Conservation (phyloP, 64 coral and sea anemone species). For the Montipora cactus region DNA sequence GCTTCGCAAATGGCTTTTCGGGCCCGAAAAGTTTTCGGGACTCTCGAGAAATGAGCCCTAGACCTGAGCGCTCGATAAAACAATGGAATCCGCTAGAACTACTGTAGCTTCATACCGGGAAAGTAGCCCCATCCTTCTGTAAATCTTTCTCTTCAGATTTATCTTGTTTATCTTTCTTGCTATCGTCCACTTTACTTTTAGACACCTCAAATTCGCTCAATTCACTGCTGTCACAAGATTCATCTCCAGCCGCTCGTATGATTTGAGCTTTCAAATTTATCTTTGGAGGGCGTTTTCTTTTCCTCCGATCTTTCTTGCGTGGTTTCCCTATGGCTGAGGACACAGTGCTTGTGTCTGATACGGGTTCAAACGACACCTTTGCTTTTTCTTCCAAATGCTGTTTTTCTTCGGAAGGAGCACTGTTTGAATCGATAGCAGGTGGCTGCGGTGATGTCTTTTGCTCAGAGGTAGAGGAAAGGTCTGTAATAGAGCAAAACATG, state of each 20-base stretch:
- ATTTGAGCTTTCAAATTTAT: conserved; percentile 43
- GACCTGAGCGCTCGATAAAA: background rate
- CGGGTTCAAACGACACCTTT: background rate
- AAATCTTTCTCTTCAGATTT: background rate
- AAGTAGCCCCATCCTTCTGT: conserved; percentile 18
- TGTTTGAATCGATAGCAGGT: no score
- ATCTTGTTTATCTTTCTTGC: background rate
- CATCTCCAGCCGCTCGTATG: conserved; percentile 51
- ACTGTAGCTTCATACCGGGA: conserved; percentile 26
- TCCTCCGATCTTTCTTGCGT: conserved; percentile 21
- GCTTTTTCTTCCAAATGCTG: conserved; percentile 18
- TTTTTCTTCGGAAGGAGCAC: background rate
- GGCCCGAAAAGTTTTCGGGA: no score
- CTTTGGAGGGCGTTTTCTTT: conserved; percentile 35
- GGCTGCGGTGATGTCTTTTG: background rate
- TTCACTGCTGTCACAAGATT: conserved; percentile 63
- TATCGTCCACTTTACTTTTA: background rate
- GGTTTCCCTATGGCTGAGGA: background rate
- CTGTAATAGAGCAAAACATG: background rate
- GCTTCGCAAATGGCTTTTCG: no score
- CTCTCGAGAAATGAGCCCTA: no score
- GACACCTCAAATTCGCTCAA: conserved; percentile 37
- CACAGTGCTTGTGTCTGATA: background rate
- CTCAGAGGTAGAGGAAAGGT: background rate
- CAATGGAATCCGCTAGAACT: background rate